Base-by-base conservation (phyloP, 2,113 vertebrate genomes). In the Cygnus atratus region DNA sequence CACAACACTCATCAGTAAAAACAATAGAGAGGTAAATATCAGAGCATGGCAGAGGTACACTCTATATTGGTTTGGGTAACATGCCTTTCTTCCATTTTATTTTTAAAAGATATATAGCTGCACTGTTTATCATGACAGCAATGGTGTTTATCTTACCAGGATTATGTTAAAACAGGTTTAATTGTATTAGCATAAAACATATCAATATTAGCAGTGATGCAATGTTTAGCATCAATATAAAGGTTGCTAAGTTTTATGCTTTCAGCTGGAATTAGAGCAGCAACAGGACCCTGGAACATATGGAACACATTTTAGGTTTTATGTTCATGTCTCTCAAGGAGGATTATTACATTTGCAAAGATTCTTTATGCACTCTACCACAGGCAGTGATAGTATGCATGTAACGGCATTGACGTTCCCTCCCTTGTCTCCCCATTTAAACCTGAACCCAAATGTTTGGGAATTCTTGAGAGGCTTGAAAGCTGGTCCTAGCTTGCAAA, bases 171-270 rank as follows among this genome's bases (percentile, higher is more conserved):
- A 97, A 89, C 80, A 93, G 97, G 89, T 98, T 97, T 97, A 98
- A 98, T 98, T 98, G 95, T 97, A 91, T 97, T 97, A 96, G 94
- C 67, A 75, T 96, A 97, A 97, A 98, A 97, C 94, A 97, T 94
- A 97, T 97, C 97, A 86, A 35, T 58, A 65, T 91, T 88, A 95
- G 87, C 95, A 95, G 95, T 98, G 98, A 98, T 2, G 87, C 97
- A 98, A 98, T 98, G 98, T 98, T 98, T 98, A 98, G 93, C 96
- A 98, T 98, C 97, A 98, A 97, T 98, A 98, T 91, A 95, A 97
- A 98, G 94, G 98, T 98, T 98, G 98, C 97, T 98, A 98, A 96
- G 97, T 97, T 97, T 97, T 98, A 90, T 95, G 91, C 88, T 96
- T 97, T 96, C 97, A 97, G 95, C 96, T 98, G 97, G 97, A 98